A percentile compares a stretch with the other conserved stretches of the same genome.
Conservation (phyloP, 2,797 vertebrate genomes). For the Sebastolobus alascanus region DNA sequence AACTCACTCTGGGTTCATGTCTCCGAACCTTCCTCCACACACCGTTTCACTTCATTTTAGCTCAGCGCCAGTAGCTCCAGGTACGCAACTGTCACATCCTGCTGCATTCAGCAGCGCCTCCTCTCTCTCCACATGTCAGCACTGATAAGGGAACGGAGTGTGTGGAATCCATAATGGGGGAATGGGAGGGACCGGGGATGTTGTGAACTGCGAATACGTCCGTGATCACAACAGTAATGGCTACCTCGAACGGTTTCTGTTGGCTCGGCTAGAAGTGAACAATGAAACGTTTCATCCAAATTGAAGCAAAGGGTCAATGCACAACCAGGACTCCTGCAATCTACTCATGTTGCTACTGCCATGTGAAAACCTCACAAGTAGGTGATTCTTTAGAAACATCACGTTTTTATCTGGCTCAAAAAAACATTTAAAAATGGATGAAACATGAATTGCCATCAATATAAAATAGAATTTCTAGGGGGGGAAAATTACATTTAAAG, state of each 20-base stretch:
- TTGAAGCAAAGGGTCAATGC: conserved; percentile 27
- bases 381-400: neutral
- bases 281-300: conserved; percentile 27
- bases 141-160: conserved; percentile 53
- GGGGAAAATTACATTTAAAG: neutral
- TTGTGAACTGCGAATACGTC: conserved; percentile 10
- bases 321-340: neutral
- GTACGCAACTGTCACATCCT: conserved; percentile 66
- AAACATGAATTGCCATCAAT: neutral
- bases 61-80: conserved; percentile 50
- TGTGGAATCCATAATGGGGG: conserved; percentile 34
- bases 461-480: neutral
- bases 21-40: conserved; percentile 26
- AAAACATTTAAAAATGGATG: neutral
- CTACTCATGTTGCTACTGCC: neutral
- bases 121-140: conserved; percentile 58
- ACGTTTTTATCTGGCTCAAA: neutral
- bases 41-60: conserved; percentile 49
- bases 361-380: neutral
- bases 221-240: neutral
- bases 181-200: neutral
- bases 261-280: neutral
- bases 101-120: conserved; percentile 49
- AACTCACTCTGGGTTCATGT: conserved; percentile 27
- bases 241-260: neutral